Conservation (phyloP, 2,113 vertebrate species). For the Vicugna pacos region DNA sequence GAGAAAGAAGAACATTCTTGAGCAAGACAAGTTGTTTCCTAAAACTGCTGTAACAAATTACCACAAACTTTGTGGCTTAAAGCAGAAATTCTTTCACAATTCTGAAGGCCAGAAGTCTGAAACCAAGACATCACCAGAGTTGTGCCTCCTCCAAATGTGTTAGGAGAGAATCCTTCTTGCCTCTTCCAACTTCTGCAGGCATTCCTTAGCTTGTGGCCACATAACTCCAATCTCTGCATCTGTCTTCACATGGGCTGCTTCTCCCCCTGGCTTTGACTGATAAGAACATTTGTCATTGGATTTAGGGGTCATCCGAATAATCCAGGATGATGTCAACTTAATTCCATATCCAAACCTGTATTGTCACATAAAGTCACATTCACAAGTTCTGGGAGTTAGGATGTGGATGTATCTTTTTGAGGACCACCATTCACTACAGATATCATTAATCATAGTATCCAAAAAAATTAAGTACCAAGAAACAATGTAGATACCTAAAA, state of each 20-base stretch:
- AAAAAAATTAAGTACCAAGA: background rate
- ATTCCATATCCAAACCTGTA: background rate
- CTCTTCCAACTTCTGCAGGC: background rate
- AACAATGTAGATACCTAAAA: background rate
- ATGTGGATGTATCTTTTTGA: background rate
- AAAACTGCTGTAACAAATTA: background rate
- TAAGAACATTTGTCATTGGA: background rate
- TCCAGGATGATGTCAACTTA: background rate
- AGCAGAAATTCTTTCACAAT: slow-evolving; percentile 26
- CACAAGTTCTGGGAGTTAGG: background rate
- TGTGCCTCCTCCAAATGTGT: background rate
- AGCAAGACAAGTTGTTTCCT: slow-evolving; percentile 23
- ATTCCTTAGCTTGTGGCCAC: background rate
- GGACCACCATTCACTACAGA: background rate
- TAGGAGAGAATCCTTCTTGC: background rate
- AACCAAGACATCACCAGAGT: background rate
- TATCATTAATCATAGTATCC: background rate
- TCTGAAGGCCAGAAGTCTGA: background rate
- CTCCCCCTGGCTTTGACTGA: background rate
- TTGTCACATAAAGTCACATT: background rate
- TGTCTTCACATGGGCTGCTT: background rate
- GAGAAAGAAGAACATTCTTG: background rate
- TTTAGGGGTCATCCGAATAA: background rate
- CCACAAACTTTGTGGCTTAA: background rate
- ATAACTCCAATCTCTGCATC: background rate